Base-by-base conservation (phyloP, 2,113 vertebrate species). In the Corvus hawaiiensis region DNA sequence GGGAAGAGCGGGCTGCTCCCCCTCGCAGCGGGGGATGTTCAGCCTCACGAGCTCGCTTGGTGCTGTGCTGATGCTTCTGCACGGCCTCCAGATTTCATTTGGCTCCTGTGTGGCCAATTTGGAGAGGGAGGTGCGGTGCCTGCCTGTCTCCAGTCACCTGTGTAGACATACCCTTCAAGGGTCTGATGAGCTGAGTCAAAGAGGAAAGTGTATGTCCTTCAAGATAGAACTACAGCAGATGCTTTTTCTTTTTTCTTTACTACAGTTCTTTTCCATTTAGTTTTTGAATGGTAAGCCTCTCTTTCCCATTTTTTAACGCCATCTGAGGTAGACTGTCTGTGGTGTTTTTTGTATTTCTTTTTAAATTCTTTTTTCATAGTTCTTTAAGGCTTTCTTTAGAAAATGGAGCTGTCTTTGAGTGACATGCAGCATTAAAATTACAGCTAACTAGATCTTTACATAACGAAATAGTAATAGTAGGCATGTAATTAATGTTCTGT, bases 21-120 rank as follows among this genome's bases (percentile, higher is more conserved):
- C 13, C 13, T 69, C 0, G 0, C 5, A 4, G 33, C 4, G 10
- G 41, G 15, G 37, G 17, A 54, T 2, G 6, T 52, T 33, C 41
- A 64, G 39, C 41, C n/a, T 56, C 52, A 28, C 0, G 3, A 58
- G 39, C 46, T 77, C 0, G 0, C 46, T 41, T 46, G 49, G 55
- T 32, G 24, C 80, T 46, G 9, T 32, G 20, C 77, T 80, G 28
- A 19, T 9, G 6, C 46, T 86, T 66, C 32, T 71, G 30, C 23
- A 3, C 4, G 16, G 59, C 72, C 66, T 90, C 46, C 14, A 35
- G 32, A 8, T 43, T 12, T 33, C 5, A 10, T 84, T 46, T 71
- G 61, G 23, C 16, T 81, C 39, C 3, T 37, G 1, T 58, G 20
- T 71, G 76, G 18, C 26, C 9, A 3, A 0, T 74, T 35, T 63